Evolutionary conservation across 2,797 vertebrate species (phyloP), one percentile per base, ranked within the genome.

Genomic region (Chelmon rostratus): DNA sequence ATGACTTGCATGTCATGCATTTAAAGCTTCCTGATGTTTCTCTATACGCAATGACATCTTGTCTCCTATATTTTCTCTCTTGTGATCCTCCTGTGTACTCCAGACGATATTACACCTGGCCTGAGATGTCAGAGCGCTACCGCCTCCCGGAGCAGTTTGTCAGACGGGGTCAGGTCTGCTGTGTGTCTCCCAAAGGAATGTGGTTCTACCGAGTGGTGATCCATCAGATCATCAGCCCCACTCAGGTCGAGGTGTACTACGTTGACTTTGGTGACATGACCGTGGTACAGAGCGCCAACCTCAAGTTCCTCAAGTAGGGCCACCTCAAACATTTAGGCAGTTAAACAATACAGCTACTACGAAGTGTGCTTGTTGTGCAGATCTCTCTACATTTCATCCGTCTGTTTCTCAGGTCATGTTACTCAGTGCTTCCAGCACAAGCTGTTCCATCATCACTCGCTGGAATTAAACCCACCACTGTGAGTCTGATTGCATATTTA

Each of bases 131-230:
- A 0, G 93, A 95, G 66, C 95, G 95, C 1, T 99, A 99, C 10
- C 5, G 90, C 49, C 96, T 99, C 69, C 95, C 95, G 0, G 92
- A 96, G 31, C 80, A 68, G 0, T 97, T 92, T 18, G 81, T 99
- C 35, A 93, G 90, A 1, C 95, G 69, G 0, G 97, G 98, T 23
- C 97, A 97, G 85, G 96, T 97, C 76, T 98, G 97, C 88, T 98
- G 98, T n/a, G 91, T 95, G 16, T 93, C 82, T 0, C 95, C 94
- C 0, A 90, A 87, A 69, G 93, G 95, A 68, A 93, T 95, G 62
- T 98, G 97, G 97, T 98, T 98, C 95, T 99, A 99, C 86, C 94
- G 97, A 0, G 96, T 96, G 49, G 89, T 99, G 68, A 94, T 99
- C 90, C 97, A 97, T 76, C 90, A 77, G 56, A 70, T 98, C 3